Percentiles rank a stretch among this genome's conserved stretches.
Evolutionary conservation across 1,140 invertebrate genomes (phyloP).

Genomic region (Idris sp.): DNA sequence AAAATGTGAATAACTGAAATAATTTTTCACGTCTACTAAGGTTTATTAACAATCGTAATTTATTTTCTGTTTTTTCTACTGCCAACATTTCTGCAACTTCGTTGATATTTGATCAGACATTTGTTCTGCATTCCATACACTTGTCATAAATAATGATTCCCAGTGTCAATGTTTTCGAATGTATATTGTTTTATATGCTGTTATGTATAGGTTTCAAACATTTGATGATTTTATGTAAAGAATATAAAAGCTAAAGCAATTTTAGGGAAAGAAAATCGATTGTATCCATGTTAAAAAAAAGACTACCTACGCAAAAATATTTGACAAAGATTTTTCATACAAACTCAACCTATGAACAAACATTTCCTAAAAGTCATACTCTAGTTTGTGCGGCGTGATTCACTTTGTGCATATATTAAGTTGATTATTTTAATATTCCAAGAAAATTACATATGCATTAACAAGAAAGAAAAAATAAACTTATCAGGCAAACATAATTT

Average conservation of each 20-base stretch:
- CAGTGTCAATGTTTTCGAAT: neutral
- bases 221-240: constrained; percentile 3
- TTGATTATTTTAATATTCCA: too few species aligned
- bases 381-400: too few species aligned
- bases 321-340: too few species aligned
- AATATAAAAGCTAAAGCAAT: constrained; percentile 5
- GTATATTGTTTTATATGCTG: constrained; percentile 11
- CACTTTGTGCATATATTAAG: too few species aligned
- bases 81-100: constrained; percentile 21
- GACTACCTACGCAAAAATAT: too few species aligned
- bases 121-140: constrained; percentile 10
- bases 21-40: constrained; percentile 43
- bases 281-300: too few species aligned
- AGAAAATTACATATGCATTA: too few species aligned
- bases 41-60: constrained; percentile 48
- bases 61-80: constrained; percentile 29
- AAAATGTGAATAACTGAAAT: constrained; percentile 39
- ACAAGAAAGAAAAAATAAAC: too few species aligned
- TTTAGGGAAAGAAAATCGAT: neutral
- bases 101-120: constrained; percentile 34
- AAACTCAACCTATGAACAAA: too few species aligned
- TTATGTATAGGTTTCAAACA: neutral
- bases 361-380: too few species aligned
- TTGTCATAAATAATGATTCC: constrained; percentile 13
- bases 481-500: too few species aligned